A percentile compares a stretch with the other conserved stretches of the same genome.
Evolutionary conservation across 2,113 vertebrate genomes (phyloP).

Genomic region (Myotis yumanensis): DNA sequence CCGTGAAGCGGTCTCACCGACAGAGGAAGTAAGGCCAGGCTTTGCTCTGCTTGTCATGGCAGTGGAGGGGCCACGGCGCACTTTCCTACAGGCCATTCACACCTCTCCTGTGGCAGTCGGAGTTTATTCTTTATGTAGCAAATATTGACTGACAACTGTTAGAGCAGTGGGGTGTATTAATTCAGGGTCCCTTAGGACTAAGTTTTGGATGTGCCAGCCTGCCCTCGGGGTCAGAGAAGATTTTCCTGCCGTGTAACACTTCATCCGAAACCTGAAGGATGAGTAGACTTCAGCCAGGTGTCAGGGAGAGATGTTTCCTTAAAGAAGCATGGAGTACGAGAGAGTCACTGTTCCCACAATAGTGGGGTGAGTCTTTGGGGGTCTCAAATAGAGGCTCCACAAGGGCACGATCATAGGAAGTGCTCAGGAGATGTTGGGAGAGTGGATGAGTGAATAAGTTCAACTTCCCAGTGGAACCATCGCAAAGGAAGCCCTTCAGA

Average conservation of each 20-base stretch:
- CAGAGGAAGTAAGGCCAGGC: constrained; percentile 91
- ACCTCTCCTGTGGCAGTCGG: not conserved
- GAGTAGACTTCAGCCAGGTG: not conserved
- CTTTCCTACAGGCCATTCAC: not conserved
- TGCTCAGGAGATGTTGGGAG: not conserved
- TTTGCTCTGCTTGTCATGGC: not conserved
- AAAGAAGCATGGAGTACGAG: not conserved
- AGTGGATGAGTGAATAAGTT: too few relatives aligned
- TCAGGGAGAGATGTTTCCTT: not conserved
- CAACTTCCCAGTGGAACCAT: not conserved
- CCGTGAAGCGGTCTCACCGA: constrained; percentile 94
- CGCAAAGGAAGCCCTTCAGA: not conserved
- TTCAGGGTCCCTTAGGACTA: not conserved
- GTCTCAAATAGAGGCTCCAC: not conserved
- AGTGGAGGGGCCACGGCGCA: accelerated
- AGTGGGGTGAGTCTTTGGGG: not conserved
- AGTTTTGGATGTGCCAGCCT: not conserved
- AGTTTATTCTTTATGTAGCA: not conserved
- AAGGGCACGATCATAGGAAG: not conserved
- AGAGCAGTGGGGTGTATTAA: accelerated
- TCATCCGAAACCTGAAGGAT: not conserved
- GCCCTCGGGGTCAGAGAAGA: not conserved
- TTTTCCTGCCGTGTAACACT: too few relatives aligned
- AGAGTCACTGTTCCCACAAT: not conserved
- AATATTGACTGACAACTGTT: accelerated